These are phyloP conservation scores for Meandrusa payeni DNA, from an alignment of 2,888 invertebrate genomes.

Conservation along the genomic window DNA sequence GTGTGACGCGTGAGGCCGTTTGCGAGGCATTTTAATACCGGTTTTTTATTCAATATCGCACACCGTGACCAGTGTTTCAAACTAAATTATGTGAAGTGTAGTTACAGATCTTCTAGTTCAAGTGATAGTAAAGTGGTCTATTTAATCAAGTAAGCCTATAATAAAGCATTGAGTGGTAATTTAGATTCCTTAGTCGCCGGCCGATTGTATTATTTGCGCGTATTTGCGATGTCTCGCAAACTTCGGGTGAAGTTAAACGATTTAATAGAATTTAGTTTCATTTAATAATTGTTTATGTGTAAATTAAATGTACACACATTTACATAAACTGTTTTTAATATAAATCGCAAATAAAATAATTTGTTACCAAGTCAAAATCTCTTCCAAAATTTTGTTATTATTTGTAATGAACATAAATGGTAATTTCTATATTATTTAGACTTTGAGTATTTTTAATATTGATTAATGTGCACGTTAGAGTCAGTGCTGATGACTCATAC, in stretches of 20 bases:
- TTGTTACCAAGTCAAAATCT: too few relatives aligned
- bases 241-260: constrained; percentile 23
- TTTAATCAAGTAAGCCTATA: constrained; percentile 29
- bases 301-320: too few relatives aligned
- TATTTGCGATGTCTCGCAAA: constrained; percentile 6
- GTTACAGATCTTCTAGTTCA: neutral
- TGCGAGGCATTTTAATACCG: constrained; percentile 23
- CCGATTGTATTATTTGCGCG: constrained; percentile 34
- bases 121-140: constrained; percentile 7
- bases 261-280: constrained; percentile 16
- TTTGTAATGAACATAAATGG: too few relatives aligned
- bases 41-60: constrained; percentile 15
- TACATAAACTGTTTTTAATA: too few relatives aligned
- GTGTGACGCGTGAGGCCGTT: constrained; percentile 45
- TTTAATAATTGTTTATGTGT: neutral
- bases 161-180: constrained; percentile 68
- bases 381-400: too few relatives aligned
- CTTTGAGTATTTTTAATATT: too few relatives aligned
- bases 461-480: too few relatives aligned
- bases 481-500: too few relatives aligned
- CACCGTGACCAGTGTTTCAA: constrained; percentile 12
- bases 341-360: too few relatives aligned
- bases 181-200: constrained; percentile 60
- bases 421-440: too few relatives aligned
- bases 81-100: constrained; percentile 22